Percentiles rank a stretch among this genome's conserved stretches.
Evolutionary conservation across 2,888 invertebrate species (phyloP).

Genomic region (Nemoura dubitans): DNA sequence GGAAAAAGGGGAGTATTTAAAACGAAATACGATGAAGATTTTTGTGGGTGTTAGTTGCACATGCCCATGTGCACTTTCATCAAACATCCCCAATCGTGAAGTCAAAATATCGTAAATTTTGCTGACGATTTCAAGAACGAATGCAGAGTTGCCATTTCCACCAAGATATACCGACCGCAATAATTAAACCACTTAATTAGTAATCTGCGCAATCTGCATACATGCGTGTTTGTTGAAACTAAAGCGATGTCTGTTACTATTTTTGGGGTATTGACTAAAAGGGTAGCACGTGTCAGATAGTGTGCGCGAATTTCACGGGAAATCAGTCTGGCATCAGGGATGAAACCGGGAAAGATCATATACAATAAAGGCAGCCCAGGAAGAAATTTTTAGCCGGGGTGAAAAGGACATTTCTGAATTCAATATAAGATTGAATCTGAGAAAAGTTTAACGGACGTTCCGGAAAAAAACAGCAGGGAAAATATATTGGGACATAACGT

Average conservation of each 20-base stretch:
- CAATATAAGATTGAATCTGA: no score
- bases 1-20: no score
- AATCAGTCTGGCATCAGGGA: slow-evolving; percentile 1
- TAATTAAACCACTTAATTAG: slow-evolving; percentile 48
- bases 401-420: no score
- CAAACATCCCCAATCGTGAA: not conserved
- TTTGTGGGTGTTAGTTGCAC: not conserved
- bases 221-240: slow-evolving; percentile 39
- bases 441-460: no score
- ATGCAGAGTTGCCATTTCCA: slow-evolving; percentile 5
- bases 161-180: slow-evolving; percentile 17
- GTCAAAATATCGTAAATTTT: not conserved
- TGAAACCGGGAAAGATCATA: not conserved
- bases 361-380: no score
- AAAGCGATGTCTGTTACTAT: slow-evolving; percentile 35
- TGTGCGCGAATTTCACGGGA: slow-evolving; percentile 13
- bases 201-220: slow-evolving; percentile 34
- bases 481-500: no score
- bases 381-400: no score
- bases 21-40: no score
- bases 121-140: not conserved
- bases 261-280: slow-evolving; percentile 39
- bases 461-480: no score
- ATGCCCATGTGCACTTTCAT: not conserved
- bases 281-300: slow-evolving; percentile 22